phyloP scores from a whole-genome alignment of 2,888 invertebrate species.

The Cephus sareptanus region DNA sequence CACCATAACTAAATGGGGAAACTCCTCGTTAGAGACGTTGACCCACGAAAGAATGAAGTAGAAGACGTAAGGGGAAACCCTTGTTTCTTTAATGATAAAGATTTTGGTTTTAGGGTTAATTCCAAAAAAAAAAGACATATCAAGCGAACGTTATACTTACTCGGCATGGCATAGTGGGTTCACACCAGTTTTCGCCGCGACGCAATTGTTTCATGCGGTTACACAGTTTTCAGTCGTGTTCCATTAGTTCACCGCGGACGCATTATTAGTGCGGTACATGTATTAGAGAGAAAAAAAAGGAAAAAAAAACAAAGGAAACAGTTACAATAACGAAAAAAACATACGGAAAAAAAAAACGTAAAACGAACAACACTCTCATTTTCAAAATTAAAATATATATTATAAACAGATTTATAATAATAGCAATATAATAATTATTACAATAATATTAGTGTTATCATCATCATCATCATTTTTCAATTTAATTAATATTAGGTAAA shows the following conservation, averaged over 20 bases:
- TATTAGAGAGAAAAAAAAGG: not conserved
- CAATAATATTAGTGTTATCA: constrained; percentile 63
- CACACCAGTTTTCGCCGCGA: constrained; percentile 9
- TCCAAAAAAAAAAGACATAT: not conserved
- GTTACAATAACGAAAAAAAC: constrained; percentile 26
- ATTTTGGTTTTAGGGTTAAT: not conserved
- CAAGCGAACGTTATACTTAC: constrained; percentile 15
- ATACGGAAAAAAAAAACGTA: constrained; percentile 39
- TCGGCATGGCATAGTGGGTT: constrained; percentile 14
- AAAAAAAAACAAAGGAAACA: not conserved
- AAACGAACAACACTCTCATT: constrained; percentile 46
- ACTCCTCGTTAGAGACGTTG: not conserved
- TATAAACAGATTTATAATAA: constrained; percentile 65
- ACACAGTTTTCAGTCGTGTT: not conserved
- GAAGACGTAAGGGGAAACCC: not conserved
- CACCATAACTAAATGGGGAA: not conserved
- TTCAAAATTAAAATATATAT: constrained; percentile 65
- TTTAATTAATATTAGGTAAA: constrained; percentile 60
- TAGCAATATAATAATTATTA: constrained; percentile 63
- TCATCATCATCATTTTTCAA: constrained; percentile 51
- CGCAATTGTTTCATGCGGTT: constrained; percentile 10
- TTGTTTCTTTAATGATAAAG: not conserved
- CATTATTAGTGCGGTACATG: not conserved
- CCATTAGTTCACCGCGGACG: not conserved
- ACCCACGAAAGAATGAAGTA: not conserved